Conservation (phyloP, 2,797 vertebrate species). For the Phoeniculus purpureus region DNA sequence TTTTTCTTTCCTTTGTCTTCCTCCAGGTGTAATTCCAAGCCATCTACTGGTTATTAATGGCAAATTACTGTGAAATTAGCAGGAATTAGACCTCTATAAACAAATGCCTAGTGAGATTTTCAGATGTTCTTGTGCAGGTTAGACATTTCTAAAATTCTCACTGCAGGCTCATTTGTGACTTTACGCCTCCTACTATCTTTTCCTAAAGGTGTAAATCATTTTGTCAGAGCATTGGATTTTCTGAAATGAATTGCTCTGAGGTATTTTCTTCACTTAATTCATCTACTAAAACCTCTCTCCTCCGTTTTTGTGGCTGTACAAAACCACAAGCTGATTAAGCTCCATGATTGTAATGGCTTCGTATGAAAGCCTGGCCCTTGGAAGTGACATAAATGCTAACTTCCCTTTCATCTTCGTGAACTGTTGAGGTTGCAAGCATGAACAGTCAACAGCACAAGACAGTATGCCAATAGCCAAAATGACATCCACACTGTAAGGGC, state of each 20-base stretch:
- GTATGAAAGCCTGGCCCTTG: background rate
- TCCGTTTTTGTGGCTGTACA: background rate
- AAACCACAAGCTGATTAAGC: background rate
- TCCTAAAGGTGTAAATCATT: background rate
- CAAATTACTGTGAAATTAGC: background rate
- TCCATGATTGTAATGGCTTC: background rate
- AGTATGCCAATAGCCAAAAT: slow-evolving; percentile 24
- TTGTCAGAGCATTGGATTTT: background rate
- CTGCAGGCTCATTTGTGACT: background rate
- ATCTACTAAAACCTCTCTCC: background rate
- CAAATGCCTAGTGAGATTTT: background rate
- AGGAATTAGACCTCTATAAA: background rate
- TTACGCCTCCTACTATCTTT: background rate
- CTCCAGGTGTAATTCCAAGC: background rate
- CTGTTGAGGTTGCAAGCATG: slow-evolving; percentile 6
- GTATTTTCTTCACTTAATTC: background rate
- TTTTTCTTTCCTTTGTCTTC: background rate
- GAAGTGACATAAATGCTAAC: background rate
- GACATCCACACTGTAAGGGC: background rate
- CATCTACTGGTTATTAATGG: background rate
- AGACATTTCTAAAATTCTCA: background rate
- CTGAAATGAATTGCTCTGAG: background rate
- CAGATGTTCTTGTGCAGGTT: background rate
- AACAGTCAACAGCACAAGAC: slow-evolving; percentile 5
- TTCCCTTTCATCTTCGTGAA: slow-evolving; percentile 29